Base-by-base conservation (phyloP, 2,113 vertebrate genomes). In the Oryzias celebensis region DNA sequence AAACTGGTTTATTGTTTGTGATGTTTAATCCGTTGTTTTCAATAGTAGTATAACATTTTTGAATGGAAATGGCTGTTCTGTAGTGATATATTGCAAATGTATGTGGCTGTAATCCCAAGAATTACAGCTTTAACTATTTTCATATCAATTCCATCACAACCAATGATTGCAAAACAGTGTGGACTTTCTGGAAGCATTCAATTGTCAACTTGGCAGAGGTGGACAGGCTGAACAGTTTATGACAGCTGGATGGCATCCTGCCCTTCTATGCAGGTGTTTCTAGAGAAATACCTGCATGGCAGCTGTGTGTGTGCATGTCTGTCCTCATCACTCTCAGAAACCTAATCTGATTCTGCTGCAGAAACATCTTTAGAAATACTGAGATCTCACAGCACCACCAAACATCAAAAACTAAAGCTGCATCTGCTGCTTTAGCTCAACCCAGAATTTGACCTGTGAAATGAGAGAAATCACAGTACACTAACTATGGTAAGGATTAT, bases 221-320 rank as follows among this genome's bases (percentile, higher is more conserved):
- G 16, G 67, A 72, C 67, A 61, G 50, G 47, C 12, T 2, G 31
- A 8, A 17, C 23, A 14, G 62, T 51, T 45, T 2, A 52, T 42
- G 48, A 4, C 24, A 75, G 60, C 70, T 65, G 70, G 59, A 53
- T 83, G 84, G 72, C 81, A 54, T 61, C 50, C 69, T 55, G 79
- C 65, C 75, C 14, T 28, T 47, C 61, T 18, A 45, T 57, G 71
- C 86, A 88, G 88, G 85, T 88, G 88, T 68, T 77, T 58, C 23
- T 22, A 54, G 58, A 65, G 65, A 76, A 83, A 58, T 51, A 61
- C 20, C 20, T 20, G 20, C 20, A 20, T 20, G 71, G 72, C 66
- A 48, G 47, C 56, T 48, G 62, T n/a, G 5, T 65, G 74, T 58
- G 67, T 2, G 69, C 12, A 14, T 59, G 45, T 69, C 74, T 73